Evolutionary conservation across 2,888 invertebrate species (phyloP), one percentile per base, ranked within the genome.

Genomic region (Platyscelio sp.): DNA sequence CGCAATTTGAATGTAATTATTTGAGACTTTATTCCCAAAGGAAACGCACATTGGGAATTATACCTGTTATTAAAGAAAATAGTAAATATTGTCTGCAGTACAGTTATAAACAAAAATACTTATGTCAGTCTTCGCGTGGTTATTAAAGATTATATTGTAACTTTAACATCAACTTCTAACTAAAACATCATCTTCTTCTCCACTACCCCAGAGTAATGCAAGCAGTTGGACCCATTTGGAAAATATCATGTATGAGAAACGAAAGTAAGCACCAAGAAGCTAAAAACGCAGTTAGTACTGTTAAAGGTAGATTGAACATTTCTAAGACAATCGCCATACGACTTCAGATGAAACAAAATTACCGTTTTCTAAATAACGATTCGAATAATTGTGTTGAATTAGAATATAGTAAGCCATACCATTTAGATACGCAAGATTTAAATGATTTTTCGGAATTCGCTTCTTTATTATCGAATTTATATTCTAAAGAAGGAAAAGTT

Each of bases 221-320:
- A 46, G 46, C 49, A 40, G 51, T 82, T 26, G 87, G 85, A 15
- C 85, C 85, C 15, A 40, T 86, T n/a, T 70, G 68, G 40, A 13
- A 60, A 58, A 71, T 77, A 22, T 51, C 76, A 46, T 85, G 70
- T 20, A 83, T 87, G 82, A 49, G 85, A 24, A 79, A 33, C 22
- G 88, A 88, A 68, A 75, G 79, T n/a, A 86, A 86, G 22, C 86
- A 88, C 54, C 77, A 72, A 40, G 68, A 80, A 4, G 75, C 20
- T 4, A 86, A 85, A 60, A 79, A 43, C 11, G 67, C 76, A 11
- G 58, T 78, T 11, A 77, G 76, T 22, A 61, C 58, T 61, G 80
- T 79, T 18, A 76, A 18, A 15, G 26, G 61, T 72, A 71, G 56
- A 22, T 27, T 77, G 20, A 81, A 81, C 29, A 22, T 78, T 3